These are phyloP conservation scores for Stenichneumon culpator DNA, from an alignment of 2,888 invertebrate species.

Conservation along the genomic window DNA sequence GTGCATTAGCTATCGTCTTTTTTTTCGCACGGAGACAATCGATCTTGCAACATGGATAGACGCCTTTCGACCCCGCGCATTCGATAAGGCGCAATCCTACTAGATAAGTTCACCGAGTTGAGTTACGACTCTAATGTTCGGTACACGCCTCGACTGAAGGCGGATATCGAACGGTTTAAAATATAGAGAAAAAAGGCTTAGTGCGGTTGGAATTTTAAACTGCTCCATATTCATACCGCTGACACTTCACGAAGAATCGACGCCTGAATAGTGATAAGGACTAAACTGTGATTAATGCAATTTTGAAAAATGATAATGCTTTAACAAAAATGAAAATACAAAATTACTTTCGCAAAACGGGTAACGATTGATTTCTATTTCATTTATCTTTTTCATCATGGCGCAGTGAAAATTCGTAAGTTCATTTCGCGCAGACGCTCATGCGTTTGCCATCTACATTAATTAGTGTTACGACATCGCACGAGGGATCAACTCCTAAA, in stretches of 20 bases:
- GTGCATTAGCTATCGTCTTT: background rate
- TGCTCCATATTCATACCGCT: background rate
- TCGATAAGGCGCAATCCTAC: background rate
- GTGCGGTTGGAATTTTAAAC: background rate
- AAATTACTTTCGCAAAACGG: background rate
- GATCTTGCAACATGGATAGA: background rate
- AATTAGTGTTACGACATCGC: slow-evolving; percentile 5
- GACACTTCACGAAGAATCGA: background rate
- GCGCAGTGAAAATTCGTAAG: background rate
- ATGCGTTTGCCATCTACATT: slow-evolving; percentile 13
- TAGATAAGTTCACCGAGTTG: background rate
- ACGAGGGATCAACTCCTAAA: background rate
- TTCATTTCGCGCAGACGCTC: background rate
- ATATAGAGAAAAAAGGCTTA: background rate
- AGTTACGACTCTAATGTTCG: background rate
- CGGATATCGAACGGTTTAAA: background rate
- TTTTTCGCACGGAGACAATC: background rate
- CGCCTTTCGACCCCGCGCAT: background rate
- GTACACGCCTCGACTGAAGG: background rate
- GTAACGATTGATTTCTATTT: background rate
- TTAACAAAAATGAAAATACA: no score
- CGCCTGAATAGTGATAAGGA: background rate
- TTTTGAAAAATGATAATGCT: background rate
- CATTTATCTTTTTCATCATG: background rate
- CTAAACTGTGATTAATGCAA: background rate